Conservation (phyloP, 2,113 vertebrate genomes). For the Phalacrocorax brasilianus region DNA sequence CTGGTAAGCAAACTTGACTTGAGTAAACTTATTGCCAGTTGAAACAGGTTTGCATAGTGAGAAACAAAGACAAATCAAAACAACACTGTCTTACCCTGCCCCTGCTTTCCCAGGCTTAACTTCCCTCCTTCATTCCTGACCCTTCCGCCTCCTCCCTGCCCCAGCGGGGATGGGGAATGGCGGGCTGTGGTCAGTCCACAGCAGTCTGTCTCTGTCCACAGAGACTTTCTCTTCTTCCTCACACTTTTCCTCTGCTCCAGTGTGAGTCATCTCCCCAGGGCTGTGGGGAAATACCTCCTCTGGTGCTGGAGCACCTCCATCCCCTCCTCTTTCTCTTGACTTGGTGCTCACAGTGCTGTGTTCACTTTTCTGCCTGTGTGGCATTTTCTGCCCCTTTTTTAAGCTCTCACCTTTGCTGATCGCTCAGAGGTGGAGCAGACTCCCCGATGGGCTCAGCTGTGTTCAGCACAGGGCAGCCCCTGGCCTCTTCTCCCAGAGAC, state of each 20-base stretch:
- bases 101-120: neutral
- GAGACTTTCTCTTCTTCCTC: neutral
- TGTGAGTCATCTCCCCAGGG: fast-evolving
- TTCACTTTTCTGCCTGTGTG: too few relatives aligned
- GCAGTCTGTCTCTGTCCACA: neutral
- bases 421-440: neutral
- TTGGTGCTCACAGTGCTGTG: neutral
- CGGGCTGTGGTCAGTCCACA: neutral
- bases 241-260: neutral
- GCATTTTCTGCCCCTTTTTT: neutral
- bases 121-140: fast-evolving
- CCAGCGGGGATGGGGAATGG: neutral
- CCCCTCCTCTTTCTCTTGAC: neutral
- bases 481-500: neutral
- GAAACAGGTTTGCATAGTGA: neutral
- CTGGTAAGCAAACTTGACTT: neutral
- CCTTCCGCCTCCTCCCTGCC: neutral
- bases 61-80: neutral
- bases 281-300: fast-evolving
- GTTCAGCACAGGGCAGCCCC: neutral
- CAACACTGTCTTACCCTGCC: fast-evolving
- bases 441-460: neutral
- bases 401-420: neutral
- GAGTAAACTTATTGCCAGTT: neutral
- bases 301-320: neutral